Percentiles rank a stretch among this genome's conserved stretches.
Evolutionary conservation across 1,140 invertebrate species (phyloP).

Genomic region (Drosophila orena): DNA sequence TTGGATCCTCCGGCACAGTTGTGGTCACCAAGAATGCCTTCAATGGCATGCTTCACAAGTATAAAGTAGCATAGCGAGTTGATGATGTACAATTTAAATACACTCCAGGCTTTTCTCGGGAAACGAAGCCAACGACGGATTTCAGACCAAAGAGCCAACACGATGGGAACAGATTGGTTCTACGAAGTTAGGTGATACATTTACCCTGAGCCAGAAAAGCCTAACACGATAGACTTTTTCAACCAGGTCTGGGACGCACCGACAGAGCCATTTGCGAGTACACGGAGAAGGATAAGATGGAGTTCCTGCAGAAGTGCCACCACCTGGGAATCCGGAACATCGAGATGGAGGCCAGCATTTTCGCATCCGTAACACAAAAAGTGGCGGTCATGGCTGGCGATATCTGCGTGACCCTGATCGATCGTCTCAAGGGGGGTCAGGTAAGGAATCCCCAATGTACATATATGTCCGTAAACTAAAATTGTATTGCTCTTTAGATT

Average conservation of each 20-base stretch:
- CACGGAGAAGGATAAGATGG: constrained; percentile 92
- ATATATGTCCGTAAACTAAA: not conserved
- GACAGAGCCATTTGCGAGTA: constrained; percentile 97
- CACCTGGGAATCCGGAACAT: too few species aligned
- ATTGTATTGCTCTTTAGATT: constrained; percentile 22
- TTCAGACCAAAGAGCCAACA: constrained; percentile 92
- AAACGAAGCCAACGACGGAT: constrained; percentile 90
- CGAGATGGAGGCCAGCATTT: too few species aligned
- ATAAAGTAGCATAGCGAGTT: too few species aligned
- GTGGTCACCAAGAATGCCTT: constrained; percentile 94
- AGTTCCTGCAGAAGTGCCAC: too few species aligned
- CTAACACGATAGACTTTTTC: not conserved
- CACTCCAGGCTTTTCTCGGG: constrained; percentile 90
- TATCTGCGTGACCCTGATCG: constrained; percentile 95
- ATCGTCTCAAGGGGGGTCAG: constrained; percentile 96
- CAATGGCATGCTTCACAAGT: constrained; percentile 90
- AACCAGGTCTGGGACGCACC: constrained; percentile 89
- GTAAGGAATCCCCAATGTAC: constrained; percentile 85
- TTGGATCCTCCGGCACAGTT: constrained; percentile 96
- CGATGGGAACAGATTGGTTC: constrained; percentile 97
- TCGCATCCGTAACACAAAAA: constrained; percentile 94
- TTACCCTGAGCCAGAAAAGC: not conserved
- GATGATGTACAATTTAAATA: not conserved
- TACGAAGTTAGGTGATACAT: constrained; percentile 92
- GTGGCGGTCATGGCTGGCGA: constrained; percentile 95